phyloP scores from a whole-genome alignment of 2,888 invertebrate species.

The Brachypalpus laphriformis region DNA sequence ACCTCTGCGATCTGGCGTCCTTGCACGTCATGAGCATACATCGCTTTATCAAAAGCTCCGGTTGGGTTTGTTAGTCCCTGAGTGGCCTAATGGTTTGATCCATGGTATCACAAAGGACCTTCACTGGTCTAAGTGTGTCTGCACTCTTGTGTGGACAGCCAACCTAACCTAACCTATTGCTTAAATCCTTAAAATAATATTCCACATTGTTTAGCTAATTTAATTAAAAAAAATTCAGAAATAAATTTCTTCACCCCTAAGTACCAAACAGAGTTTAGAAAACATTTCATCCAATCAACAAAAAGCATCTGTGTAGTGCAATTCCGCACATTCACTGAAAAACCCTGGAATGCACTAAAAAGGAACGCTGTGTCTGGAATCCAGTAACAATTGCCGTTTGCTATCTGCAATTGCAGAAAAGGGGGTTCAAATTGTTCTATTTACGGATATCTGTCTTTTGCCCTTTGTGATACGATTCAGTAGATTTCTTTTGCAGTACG shows the following conservation, averaged over 20 bases:
- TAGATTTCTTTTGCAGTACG: neutral
- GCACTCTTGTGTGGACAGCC: too few relatives aligned
- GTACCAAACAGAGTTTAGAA: neutral
- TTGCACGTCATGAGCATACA: too few relatives aligned
- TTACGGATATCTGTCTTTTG: constrained; percentile 19
- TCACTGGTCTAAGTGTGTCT: too few relatives aligned
- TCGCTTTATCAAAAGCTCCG: too few relatives aligned
- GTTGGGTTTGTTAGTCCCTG: too few relatives aligned
- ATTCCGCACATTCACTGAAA: constrained; percentile 2
- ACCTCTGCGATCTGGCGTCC: too few relatives aligned
- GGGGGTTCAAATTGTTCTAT: constrained; percentile 5
- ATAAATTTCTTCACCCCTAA: neutral
- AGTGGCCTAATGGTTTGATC: too few relatives aligned
- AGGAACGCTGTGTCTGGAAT: constrained; percentile 26
- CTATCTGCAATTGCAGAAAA: constrained; percentile 2
- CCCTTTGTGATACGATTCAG: neutral
- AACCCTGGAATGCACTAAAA: constrained; percentile 7
- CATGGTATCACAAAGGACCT: too few relatives aligned
- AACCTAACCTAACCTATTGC: too few relatives aligned
- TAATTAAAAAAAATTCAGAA: neutral
- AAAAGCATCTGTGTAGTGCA: neutral
- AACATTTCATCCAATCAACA: neutral
- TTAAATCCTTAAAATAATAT: too few relatives aligned
- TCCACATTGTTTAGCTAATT: neutral
- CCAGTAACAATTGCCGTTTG: constrained; percentile 36